Evolutionary conservation across 2,888 invertebrate species (phyloP).

Genomic region (Brachynemurus nebulosus): DNA sequence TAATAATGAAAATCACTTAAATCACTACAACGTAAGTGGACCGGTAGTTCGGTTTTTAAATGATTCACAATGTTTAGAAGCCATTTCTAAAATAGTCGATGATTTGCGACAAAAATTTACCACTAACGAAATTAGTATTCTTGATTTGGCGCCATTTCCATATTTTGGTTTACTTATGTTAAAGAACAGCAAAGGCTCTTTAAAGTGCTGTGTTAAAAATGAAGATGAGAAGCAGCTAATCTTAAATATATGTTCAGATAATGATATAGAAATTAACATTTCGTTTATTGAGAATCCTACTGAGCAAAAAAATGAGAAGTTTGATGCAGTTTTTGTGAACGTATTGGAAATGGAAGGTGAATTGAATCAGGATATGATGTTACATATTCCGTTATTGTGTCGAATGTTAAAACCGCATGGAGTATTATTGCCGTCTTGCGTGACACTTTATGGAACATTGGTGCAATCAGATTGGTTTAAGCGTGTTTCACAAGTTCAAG

Average conservation of each 20-base stretch:
- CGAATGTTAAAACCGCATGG: constrained; percentile 24
- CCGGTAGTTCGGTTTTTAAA: constrained; percentile 35
- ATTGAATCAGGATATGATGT: constrained; percentile 31
- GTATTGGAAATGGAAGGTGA: constrained; percentile 43
- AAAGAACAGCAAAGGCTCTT: constrained; percentile 33
- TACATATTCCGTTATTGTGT: constrained; percentile 26
- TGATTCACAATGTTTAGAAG: constrained; percentile 34
- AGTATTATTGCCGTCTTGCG: constrained; percentile 14
- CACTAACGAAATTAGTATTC: constrained; percentile 26
- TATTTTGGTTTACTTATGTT: constrained; percentile 44
- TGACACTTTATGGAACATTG: constrained; percentile 37
- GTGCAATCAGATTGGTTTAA: constrained; percentile 45
- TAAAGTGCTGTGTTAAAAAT: constrained; percentile 34
- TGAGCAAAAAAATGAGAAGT: constrained; percentile 25
- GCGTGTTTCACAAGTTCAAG: constrained; percentile 40
- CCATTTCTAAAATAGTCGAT: constrained; percentile 30
- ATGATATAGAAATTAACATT: constrained; percentile 30
- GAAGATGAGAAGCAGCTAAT: constrained; percentile 32
- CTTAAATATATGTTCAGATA: constrained; percentile 30
- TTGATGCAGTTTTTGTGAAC: constrained; percentile 41
- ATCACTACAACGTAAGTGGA: constrained; percentile 18
- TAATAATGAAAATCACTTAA: constrained; percentile 25
- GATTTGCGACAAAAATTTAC: constrained; percentile 25
- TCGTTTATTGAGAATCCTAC: constrained; percentile 29
- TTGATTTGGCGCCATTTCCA: constrained; percentile 49